Evolutionary conservation across 2,797 vertebrate genomes (phyloP), one percentile per base, ranked within the genome.

Genomic region (Thunnus albacares): DNA sequence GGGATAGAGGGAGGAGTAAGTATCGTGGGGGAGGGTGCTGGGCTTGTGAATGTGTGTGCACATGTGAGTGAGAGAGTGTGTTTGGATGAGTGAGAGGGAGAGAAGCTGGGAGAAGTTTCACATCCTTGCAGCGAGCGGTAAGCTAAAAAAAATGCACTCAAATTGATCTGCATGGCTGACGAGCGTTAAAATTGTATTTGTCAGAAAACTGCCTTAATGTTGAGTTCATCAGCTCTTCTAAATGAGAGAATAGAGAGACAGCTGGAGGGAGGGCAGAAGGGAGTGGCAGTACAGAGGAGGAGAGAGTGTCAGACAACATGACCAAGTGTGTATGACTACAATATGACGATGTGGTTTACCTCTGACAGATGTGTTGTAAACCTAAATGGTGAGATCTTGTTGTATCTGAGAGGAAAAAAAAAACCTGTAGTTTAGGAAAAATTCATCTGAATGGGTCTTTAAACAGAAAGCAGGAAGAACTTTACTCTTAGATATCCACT

Each of bases 81-180:
- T 75, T 84, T 78, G 75, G 58, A 76, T 77, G 69, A 58, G 71
- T 80, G 74, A 80, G 77, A 85, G 71, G 4, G 30, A 80, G 75
- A 72, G 60, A 80, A 71, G 81, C 82, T 70, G 79, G 57, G 72
- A 87, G 86, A 85, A 78, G 81, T 88, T 90, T 65, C 47, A 83
- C 69, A 80, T 90, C 90, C 56, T 61, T 45, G 6, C 79, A 57
- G 63, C 68, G n/a, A 73, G 77, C 63, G 93, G 93, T 94, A 91
- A 93, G 93, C 63, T 52, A 17, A 41, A 63, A 24, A 12, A 65
- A 33, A 66, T 14, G 14, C 33, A 0, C 26, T 53, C 0, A 1
- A 57, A 58, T 72, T 2, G 3, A 77, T 83, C 1, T 15, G 8
- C 0, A 4, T 5, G 5, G 24, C 55, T 52, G 53, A 45, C 1